These are phyloP conservation scores for Crotalus tigris DNA, from an alignment of 2,113 vertebrate genomes.

Conservation along the genomic window DNA sequence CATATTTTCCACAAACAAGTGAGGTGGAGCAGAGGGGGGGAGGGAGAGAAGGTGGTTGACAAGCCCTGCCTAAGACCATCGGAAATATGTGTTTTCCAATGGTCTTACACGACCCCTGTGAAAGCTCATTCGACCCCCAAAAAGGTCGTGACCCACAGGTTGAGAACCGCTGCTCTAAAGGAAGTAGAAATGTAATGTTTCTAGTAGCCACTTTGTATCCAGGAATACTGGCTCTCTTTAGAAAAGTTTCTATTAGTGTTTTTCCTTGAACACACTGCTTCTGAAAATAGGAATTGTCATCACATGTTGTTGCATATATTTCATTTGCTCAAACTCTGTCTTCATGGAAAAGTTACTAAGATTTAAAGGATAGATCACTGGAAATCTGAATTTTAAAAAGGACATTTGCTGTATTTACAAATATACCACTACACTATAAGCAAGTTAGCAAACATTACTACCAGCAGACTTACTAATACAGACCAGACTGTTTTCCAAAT, in stretches of 20 bases:
- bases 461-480: background rate
- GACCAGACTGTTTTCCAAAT: background rate
- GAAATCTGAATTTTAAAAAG: background rate
- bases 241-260: conserved; percentile 31
- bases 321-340: background rate
- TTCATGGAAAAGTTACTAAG: background rate
- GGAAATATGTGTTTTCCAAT: no score
- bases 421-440: background rate
- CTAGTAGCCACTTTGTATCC: background rate
- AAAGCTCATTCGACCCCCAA: no score
- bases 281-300: background rate
- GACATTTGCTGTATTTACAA: background rate
- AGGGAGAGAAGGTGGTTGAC: no score
- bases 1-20: no score
- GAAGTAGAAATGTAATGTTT: conserved; percentile 37
- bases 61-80: no score
- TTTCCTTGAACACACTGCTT: conserved; percentile 3
- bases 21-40: no score
- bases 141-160: no score
- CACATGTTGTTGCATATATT: background rate
- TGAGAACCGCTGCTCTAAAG: background rate
- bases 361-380: background rate
- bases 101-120: no score
- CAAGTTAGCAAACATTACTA: background rate
- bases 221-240: conserved; percentile 29